Percentiles rank a stretch among this genome's conserved stretches.
Evolutionary conservation across 37 sponge, comb jelly and placozoan genomes (phyloP).

Genomic region (Spongilla lacustris): DNA sequence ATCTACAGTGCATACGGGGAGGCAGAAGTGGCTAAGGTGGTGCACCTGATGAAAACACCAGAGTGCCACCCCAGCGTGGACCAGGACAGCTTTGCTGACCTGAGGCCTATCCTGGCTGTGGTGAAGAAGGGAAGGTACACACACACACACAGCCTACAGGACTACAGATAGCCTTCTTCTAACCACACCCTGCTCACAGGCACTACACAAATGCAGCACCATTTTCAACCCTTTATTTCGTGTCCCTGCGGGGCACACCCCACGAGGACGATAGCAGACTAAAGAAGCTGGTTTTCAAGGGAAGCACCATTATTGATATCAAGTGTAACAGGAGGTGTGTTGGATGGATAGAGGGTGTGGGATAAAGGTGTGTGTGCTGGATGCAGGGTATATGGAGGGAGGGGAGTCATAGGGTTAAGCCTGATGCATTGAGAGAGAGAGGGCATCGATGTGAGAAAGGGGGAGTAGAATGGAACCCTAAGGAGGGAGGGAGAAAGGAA

Average conservation of each 20-base stretch:
- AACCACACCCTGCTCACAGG: background rate
- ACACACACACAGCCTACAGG: no score
- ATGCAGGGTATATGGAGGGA: no score
- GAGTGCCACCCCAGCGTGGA: slow-evolving; percentile 2
- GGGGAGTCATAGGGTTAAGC: no score
- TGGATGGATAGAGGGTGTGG: no score
- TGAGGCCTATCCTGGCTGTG: slow-evolving; percentile 80
- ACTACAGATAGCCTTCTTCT: background rate
- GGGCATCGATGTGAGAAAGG: no score
- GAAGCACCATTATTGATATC: slow-evolving; percentile 42
- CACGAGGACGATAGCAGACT: slow-evolving; percentile 9
- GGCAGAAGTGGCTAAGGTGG: slow-evolving; percentile 56
- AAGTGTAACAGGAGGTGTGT: slow-evolving; percentile 52
- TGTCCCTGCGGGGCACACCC: slow-evolving; percentile 23
- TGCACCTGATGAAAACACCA: slow-evolving; percentile 68
- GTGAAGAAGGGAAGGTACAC: slow-evolving; percentile 71
- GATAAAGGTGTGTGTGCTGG: no score
- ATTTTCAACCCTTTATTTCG: slow-evolving; percentile 39
- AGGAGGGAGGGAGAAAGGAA: no score
- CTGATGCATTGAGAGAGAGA: no score
- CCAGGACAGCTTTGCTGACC: slow-evolving; percentile 46
- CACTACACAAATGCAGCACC: background rate
- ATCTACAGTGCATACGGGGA: slow-evolving; percentile 53
- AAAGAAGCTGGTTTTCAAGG: slow-evolving; percentile 56
- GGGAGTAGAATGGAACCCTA: no score